Base-by-base conservation (phyloP, 1,140 invertebrate genomes). In the Bombus superbus region DNA sequence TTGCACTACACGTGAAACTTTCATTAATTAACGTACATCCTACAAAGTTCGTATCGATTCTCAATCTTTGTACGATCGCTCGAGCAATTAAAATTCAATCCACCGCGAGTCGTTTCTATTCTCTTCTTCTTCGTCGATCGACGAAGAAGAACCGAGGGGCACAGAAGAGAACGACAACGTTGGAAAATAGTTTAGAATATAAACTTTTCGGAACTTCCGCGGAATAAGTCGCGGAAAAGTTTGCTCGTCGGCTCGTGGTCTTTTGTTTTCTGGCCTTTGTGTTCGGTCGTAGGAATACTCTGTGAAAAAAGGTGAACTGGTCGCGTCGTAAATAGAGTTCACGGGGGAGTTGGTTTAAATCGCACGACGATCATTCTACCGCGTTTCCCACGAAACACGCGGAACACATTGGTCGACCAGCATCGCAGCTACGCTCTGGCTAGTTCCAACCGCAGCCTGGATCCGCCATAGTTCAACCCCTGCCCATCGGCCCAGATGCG, bases 301-400 rank as follows among this genome's bases (percentile, higher is more conserved):
- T 25, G 64, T 9, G 15, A 38, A 35, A 35, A 72, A 59, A 25
- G 11, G 25, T 53, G 13, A 25, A n/a, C 13, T 2, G 28, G n/a
- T 40, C 40, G n/a, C 44, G 15, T 74, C 79, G 78, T 66, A 66
- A 81, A 85, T 75, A 75, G 79, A 85, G 71, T 57, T 40, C 32
- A 57, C 62, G 79, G 42, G 38, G 9, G 3, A 74, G 71, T 85
- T 75, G 71, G 57, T 75, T 85, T 64, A 81, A 85, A 85, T 81
- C 68, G 62, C 44, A 53, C 42, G 38, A 53, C 25, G 44, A 81
- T 81, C 84, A 66, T 74, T 75, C 71, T 25, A 13, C 15, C 71
- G 69, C 77, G 75, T 81, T 75, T 10, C 18, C 78, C 79, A 28
- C 71, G 69, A 80, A 85, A 69, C 83, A 11, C 77, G 57, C 28